phyloP scores from a whole-genome alignment of 2,113 vertebrate species.

The Petrocephalus zakoni region DNA sequence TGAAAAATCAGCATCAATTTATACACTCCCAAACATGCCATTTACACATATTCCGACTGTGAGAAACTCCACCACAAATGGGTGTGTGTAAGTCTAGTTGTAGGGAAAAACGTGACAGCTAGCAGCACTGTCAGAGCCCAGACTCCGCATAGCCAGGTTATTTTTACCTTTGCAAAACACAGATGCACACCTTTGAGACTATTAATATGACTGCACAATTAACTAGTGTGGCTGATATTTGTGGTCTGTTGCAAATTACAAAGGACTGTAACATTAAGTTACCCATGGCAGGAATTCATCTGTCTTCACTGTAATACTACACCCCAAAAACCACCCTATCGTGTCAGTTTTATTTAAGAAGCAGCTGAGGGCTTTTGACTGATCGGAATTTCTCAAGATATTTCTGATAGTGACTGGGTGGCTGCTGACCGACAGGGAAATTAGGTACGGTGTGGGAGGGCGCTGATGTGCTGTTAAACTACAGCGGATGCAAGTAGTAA shows the following conservation, averaged over 20 bases:
- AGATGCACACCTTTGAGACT: background rate
- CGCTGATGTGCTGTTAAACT: background rate
- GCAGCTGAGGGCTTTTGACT: background rate
- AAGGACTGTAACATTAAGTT: background rate
- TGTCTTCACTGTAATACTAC: background rate
- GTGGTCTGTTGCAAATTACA: background rate
- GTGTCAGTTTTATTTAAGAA: background rate
- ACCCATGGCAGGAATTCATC: background rate
- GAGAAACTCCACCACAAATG: background rate
- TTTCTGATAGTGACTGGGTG: background rate
- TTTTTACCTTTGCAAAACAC: background rate
- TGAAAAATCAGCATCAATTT: background rate
- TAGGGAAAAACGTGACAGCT: background rate
- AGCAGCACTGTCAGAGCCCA: background rate
- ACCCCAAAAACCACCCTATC: background rate
- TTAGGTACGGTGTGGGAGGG: slow-evolving; percentile 14
- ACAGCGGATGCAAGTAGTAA: background rate
- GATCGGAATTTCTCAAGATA: background rate
- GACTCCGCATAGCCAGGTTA: background rate
- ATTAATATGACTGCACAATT: background rate
- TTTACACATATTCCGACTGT: background rate
- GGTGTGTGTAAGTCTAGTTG: background rate
- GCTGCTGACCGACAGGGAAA: background rate
- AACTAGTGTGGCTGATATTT: background rate
- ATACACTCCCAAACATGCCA: background rate